Conservation (phyloP, 2,113 vertebrate genomes). For the Entomyzon cyanotis region DNA sequence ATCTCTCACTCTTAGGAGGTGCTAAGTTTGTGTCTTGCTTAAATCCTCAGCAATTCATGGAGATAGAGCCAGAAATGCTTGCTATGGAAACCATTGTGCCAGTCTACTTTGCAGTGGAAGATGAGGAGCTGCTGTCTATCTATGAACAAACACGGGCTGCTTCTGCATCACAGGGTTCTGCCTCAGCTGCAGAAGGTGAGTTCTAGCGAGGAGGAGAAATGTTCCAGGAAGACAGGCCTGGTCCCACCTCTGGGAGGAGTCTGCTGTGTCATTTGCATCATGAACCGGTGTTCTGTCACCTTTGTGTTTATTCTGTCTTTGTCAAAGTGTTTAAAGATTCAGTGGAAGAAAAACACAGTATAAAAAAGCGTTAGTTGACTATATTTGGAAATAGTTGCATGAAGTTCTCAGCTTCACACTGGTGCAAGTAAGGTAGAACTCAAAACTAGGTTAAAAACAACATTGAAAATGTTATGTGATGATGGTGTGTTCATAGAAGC, state of each 20-base stretch:
- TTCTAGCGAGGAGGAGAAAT: neutral
- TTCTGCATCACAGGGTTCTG: conserved; percentile 87
- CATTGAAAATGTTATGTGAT: neutral
- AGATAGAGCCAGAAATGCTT: conserved; percentile 95
- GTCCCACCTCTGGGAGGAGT: neutral
- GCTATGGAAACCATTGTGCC: conserved; percentile 95
- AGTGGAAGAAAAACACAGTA: neutral
- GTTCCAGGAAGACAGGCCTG: neutral
- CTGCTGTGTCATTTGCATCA: neutral
- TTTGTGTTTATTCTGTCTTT: neutral
- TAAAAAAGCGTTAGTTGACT: neutral
- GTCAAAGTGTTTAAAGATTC: neutral
- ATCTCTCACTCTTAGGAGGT: neutral
- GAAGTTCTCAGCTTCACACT: neutral
- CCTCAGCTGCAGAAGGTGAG: conserved; percentile 94
- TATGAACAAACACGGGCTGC: conserved; percentile 92
- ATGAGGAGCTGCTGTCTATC: conserved; percentile 93
- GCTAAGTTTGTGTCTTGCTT: neutral
- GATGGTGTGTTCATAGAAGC: neutral
- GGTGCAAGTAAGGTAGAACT: neutral
- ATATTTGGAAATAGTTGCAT: neutral
- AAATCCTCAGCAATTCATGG: conserved; percentile 92
- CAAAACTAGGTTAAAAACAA: neutral
- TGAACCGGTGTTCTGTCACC: neutral
- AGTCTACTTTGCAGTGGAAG: conserved; percentile 96